phyloP scores from a whole-genome alignment of 37 sponge, comb jelly and placozoan species.

The Spongia lamella region DNA sequence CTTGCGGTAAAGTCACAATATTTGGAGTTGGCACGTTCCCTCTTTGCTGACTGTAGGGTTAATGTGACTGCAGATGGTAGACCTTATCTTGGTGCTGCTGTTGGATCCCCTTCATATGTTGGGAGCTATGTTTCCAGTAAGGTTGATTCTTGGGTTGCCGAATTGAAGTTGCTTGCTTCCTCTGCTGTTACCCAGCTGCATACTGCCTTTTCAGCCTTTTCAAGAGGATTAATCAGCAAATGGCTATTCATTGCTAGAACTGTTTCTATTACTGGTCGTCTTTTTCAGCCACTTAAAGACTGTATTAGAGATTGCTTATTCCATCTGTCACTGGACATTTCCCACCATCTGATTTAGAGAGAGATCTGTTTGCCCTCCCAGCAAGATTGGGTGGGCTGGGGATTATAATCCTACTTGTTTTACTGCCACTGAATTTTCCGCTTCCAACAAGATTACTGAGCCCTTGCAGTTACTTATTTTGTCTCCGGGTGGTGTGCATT shows the following conservation, averaged over 20 bases:
- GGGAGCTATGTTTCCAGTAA: conserved; percentile 29
- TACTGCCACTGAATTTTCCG: too few relatives aligned
- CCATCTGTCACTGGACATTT: too few relatives aligned
- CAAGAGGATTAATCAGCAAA: conserved; percentile 10
- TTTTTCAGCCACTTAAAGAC: conserved; percentile 38
- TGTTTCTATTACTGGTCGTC: too few relatives aligned
- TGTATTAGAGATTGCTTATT: too few relatives aligned
- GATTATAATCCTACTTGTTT: too few relatives aligned
- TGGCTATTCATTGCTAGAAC: conserved; percentile 25
- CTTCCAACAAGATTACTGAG: too few relatives aligned
- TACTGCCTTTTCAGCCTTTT: conserved; percentile 34
- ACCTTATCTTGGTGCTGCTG: conserved; percentile 51
- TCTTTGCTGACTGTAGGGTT: conserved; percentile 41
- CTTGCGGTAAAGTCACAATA: conserved; percentile 44
- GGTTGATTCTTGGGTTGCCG: conserved; percentile 16
- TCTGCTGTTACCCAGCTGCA: conserved; percentile 46
- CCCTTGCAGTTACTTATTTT: too few relatives aligned
- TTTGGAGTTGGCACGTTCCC: conserved; percentile 18
- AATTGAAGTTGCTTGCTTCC: conserved; percentile 20
- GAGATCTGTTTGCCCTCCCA: too few relatives aligned
- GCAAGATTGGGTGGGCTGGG: too few relatives aligned
- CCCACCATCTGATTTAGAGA: too few relatives aligned
- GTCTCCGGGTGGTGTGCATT: too few relatives aligned
- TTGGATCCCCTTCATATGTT: conserved; percentile 38
- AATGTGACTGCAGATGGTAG: conserved; percentile 46